Conservation (phyloP, 2,113 vertebrate species). For the Peromyscus maniculatus region DNA sequence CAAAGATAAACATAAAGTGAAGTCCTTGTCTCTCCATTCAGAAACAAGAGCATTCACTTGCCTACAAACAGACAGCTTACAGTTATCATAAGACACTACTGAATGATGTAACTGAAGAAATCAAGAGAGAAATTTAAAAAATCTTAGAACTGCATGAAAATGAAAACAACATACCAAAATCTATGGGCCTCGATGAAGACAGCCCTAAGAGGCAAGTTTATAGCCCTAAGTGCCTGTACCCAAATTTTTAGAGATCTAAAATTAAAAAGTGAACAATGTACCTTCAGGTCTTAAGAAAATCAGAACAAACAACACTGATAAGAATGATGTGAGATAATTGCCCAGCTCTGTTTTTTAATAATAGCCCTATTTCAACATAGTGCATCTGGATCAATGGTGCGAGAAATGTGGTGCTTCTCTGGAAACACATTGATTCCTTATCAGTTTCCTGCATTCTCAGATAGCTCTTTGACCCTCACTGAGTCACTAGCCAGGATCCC, state of each 20-base stretch:
- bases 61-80: background rate
- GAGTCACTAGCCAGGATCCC: background rate
- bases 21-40: slow-evolving; percentile 41
- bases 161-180: background rate
- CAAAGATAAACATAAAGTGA: slow-evolving; percentile 15
- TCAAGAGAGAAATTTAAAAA: background rate
- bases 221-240: background rate
- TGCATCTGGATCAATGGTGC: background rate
- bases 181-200: background rate
- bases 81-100: background rate
- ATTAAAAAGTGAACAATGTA: background rate
- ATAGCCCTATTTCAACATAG: background rate
- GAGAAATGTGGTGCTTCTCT: background rate
- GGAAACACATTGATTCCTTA: background rate
- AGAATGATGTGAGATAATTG: background rate
- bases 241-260: background rate
- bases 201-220: background rate
- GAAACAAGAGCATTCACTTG: background rate
- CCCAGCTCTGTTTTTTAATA: background rate
- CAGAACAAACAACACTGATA: background rate
- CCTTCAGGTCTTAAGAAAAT: background rate
- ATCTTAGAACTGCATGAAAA: background rate
- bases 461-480: background rate
- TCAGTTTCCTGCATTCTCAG: background rate
- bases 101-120: background rate